These are phyloP conservation scores for Ibidorhyncha struthersii DNA, from an alignment of 2,113 vertebrate genomes.

Conservation along the genomic window DNA sequence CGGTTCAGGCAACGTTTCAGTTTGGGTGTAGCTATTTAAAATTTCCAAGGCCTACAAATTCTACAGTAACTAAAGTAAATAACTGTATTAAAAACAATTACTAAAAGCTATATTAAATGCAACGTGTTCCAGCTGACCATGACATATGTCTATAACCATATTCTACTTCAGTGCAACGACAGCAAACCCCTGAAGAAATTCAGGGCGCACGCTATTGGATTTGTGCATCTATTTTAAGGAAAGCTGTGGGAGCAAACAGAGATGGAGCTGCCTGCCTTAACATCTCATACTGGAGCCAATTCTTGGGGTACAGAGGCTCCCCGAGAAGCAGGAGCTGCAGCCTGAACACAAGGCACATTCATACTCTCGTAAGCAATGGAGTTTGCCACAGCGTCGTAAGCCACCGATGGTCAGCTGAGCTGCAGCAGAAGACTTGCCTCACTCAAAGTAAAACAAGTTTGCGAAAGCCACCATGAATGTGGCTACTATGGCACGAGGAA, in stretches of 20 bases:
- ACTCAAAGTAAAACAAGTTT: background rate
- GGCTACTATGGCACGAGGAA: background rate
- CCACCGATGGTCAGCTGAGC: background rate
- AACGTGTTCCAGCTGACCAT: background rate
- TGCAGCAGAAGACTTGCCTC: background rate
- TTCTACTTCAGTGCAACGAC: background rate
- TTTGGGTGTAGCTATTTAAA: background rate
- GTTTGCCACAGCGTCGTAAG: accelerated
- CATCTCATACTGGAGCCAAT: background rate
- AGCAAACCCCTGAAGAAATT: background rate
- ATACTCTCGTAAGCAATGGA: background rate
- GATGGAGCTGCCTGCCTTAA: background rate
- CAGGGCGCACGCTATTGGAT: background rate
- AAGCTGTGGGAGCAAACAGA: background rate
- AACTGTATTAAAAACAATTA: background rate
- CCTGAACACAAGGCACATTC: background rate
- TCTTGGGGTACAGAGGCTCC: background rate
- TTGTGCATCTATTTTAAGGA: background rate
- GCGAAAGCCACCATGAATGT: background rate
- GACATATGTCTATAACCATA: background rate
- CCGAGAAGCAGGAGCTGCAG: background rate
- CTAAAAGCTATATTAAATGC: background rate
- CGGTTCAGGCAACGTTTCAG: background rate
- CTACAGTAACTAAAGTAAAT: background rate
- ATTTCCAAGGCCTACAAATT: background rate